These are phyloP conservation scores for Papilio xuthus DNA, from an alignment of 1,140 invertebrate species.

Conservation along the genomic window DNA sequence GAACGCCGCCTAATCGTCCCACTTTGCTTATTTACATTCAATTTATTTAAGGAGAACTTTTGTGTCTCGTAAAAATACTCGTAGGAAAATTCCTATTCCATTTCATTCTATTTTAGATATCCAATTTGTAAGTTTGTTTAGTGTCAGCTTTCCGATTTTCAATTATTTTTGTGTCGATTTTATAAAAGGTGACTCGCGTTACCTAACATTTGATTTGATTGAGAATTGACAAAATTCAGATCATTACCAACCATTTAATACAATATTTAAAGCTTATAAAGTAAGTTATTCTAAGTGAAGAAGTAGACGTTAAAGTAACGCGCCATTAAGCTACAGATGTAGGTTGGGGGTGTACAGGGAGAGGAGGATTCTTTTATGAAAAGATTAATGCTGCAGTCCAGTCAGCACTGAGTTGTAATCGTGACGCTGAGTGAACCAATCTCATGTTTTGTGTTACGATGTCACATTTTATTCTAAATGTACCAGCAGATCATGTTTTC, in stretches of 20 bases:
- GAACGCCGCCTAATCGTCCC: neutral
- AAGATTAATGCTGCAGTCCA: conserved; percentile 4
- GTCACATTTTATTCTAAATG: too few species aligned
- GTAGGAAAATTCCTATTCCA: neutral
- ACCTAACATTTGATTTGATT: neutral
- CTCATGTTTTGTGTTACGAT: neutral
- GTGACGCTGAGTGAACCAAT: neutral
- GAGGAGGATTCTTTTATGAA: neutral
- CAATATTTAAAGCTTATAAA: neutral
- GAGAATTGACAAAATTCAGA: neutral
- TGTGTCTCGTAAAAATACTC: conserved; percentile 1
- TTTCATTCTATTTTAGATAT: neutral
- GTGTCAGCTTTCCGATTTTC: neutral
- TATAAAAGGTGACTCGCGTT: too few species aligned
- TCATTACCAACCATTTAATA: neutral
- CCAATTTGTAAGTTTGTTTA: neutral
- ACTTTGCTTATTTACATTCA: conserved; percentile 14
- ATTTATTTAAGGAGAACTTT: conserved; percentile 10
- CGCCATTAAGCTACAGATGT: neutral
- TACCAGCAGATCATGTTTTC: too few species aligned
- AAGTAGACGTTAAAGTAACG: neutral
- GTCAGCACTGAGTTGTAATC: neutral
- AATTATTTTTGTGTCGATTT: neutral
- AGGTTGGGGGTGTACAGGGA: neutral
- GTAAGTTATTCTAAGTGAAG: neutral